These are phyloP conservation scores for Pollenia labialis DNA, from an alignment of 2,888 invertebrate species.

Conservation along the genomic window DNA sequence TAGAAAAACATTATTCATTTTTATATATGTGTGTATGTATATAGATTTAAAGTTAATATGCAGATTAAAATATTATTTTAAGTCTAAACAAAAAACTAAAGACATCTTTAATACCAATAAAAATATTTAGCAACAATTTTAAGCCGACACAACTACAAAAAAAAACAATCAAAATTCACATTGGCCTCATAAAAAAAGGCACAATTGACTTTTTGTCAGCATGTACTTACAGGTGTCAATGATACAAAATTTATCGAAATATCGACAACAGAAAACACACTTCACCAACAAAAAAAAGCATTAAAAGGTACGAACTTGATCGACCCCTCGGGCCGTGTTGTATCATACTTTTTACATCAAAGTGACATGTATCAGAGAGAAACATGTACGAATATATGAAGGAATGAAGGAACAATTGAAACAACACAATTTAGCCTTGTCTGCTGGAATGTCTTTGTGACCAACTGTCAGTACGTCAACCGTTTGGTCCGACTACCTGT, in stretches of 20 bases:
- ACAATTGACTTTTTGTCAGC: conserved; percentile 55
- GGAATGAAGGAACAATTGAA: conserved; percentile 51
- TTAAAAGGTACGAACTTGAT: conserved; percentile 26
- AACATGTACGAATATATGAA: conserved; percentile 24
- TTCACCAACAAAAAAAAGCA: conserved; percentile 34
- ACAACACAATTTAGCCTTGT: conserved; percentile 58
- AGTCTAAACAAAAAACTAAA: not conserved
- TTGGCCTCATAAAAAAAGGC: conserved; percentile 28
- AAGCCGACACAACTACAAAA: not conserved
- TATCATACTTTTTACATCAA: conserved; percentile 59
- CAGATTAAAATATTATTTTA: conserved; percentile 11
- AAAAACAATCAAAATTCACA: conserved; percentile 48
- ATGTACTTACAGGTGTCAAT: conserved; percentile 69
- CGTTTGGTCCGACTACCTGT: conserved; percentile 22
- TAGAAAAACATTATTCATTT: not conserved
- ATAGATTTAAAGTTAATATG: too few species aligned
- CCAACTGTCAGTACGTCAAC: conserved; percentile 15
- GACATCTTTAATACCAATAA: conserved; percentile 17
- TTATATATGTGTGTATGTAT: not conserved
- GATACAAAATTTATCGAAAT: conserved; percentile 60
- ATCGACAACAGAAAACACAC: conserved; percentile 66
- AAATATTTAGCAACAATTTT: not conserved
- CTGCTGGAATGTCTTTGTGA: not conserved
- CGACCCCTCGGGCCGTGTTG: conserved; percentile 55
- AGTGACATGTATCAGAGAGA: conserved; percentile 49